These are phyloP conservation scores for Caenorhabditis tropicalis DNA, from an alignment of 1,140 invertebrate genomes.

Conservation along the genomic window DNA sequence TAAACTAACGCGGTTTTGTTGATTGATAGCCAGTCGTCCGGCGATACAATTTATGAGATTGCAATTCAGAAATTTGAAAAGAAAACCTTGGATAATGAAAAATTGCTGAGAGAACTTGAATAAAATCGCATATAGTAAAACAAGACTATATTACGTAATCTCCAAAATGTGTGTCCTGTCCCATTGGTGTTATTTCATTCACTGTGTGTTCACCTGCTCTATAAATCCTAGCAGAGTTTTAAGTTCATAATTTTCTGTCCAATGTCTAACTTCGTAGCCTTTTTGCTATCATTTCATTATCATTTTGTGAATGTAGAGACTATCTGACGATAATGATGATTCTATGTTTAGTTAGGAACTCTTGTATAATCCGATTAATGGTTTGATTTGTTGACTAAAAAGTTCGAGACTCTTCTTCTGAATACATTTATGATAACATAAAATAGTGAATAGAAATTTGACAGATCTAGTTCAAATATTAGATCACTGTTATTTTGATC, in stretches of 20 bases:
- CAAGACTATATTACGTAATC: too few species aligned
- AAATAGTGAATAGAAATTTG: too few species aligned
- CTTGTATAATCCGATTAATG: conserved; percentile 1
- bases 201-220: neutral
- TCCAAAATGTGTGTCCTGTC: too few species aligned
- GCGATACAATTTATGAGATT: neutral
- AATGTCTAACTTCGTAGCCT: conserved; percentile 11
- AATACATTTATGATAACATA: too few species aligned
- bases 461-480: neutral
- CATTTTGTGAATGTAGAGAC: neutral
- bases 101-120: too few species aligned
- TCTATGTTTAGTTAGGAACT: neutral
- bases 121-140: too few species aligned
- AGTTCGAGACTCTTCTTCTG: neutral
- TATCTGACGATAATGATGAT: conserved; percentile 14
- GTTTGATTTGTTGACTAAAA: neutral
- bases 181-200: neutral
- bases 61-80: neutral
- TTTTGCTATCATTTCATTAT: neutral
- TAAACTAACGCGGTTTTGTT: neutral
- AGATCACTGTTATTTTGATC: conserved; percentile 8
- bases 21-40: neutral
- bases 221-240: neutral
- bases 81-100: too few species aligned
- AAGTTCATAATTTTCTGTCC: neutral